These are phyloP conservation scores for Tortrix viridana DNA, from an alignment of 2,888 invertebrate species.

Conservation along the genomic window DNA sequence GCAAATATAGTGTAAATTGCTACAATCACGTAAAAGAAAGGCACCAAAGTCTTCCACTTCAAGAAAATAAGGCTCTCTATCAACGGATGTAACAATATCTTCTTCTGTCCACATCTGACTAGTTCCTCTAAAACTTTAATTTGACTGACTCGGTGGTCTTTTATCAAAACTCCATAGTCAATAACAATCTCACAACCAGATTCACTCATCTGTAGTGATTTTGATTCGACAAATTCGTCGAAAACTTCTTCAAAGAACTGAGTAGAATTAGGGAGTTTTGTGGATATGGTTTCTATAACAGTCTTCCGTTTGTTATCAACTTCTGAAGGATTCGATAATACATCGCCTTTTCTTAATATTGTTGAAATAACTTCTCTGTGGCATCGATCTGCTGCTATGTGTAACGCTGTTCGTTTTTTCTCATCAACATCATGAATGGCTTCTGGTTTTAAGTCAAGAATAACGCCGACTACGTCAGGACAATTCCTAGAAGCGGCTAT, in stretches of 20 bases:
- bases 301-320: constrained; percentile 42
- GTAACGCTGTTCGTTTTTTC: constrained; percentile 44
- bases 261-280: constrained; percentile 56
- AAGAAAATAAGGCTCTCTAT: constrained; percentile 62
- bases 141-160: constrained; percentile 46
- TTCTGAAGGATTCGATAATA: constrained; percentile 42
- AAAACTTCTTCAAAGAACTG: constrained; percentile 57
- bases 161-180: constrained; percentile 53
- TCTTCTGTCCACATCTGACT: constrained; percentile 52
- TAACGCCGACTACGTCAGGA: constrained; percentile 39
- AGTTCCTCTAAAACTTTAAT: constrained; percentile 58
- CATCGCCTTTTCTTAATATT: constrained; percentile 46
- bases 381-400: constrained; percentile 62
- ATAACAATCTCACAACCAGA: constrained; percentile 54
- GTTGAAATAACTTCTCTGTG: constrained; percentile 66
- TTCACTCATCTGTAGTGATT: constrained; percentile 51
- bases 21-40: constrained; percentile 56
- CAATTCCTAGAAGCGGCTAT: constrained; percentile 48
- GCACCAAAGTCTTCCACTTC: constrained; percentile 60
- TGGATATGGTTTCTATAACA: constrained; percentile 54
- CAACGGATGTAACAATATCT: constrained; percentile 61
- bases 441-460: constrained; percentile 42
- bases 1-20: constrained; percentile 58
- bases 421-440: constrained; percentile 42
- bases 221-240: constrained; percentile 52